phyloP scores from a whole-genome alignment of 1,140 invertebrate genomes.

The Dryas iulia region DNA sequence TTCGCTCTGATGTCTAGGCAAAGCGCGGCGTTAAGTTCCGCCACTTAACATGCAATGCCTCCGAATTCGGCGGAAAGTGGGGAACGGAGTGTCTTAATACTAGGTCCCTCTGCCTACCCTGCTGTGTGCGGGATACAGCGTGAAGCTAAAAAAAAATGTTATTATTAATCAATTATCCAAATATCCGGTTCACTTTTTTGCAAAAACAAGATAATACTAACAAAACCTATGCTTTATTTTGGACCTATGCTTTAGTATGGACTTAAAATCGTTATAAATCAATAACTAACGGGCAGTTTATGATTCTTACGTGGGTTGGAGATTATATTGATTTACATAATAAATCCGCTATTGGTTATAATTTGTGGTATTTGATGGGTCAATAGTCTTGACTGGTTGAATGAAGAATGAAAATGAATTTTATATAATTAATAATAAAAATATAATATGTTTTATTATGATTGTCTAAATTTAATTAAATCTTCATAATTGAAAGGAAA shows the following conservation, averaged over 20 bases:
- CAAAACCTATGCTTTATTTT: not conserved
- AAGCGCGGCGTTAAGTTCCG: too few relatives aligned
- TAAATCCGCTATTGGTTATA: not conserved
- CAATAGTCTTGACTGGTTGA: not conserved
- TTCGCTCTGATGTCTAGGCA: too few relatives aligned
- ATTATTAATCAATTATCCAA: not conserved
- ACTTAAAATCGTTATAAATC: not conserved
- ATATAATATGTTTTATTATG: not conserved
- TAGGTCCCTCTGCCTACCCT: too few relatives aligned
- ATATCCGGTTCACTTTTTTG: not conserved
- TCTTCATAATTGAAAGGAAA: too few relatives aligned
- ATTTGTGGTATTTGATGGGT: not conserved
- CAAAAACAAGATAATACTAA: not conserved
- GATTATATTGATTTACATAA: constrained; percentile 5
- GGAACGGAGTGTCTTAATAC: too few relatives aligned
- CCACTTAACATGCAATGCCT: too few relatives aligned
- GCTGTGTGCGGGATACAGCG: too few relatives aligned
- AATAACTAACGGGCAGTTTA: not conserved
- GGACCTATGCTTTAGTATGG: not conserved
- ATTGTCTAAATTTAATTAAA: too few relatives aligned
- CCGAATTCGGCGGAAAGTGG: too few relatives aligned
- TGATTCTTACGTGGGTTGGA: not conserved
- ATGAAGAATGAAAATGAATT: not conserved
- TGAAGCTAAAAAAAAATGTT: not conserved
- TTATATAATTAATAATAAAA: not conserved